Evolutionary conservation across 2,888 invertebrate genomes (phyloP).

Genomic region (Furcula furcula): DNA sequence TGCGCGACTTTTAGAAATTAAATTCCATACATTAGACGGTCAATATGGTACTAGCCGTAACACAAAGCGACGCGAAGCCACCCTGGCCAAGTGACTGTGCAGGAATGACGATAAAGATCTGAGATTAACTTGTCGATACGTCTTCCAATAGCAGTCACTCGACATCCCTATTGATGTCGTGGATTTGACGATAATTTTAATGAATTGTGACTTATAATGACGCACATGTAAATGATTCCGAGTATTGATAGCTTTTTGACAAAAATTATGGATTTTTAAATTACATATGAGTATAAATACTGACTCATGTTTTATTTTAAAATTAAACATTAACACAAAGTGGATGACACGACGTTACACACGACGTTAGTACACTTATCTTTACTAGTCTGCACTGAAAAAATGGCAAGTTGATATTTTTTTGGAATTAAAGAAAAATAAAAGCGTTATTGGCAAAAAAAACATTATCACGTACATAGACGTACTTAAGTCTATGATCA

Average conservation of each 20-base stretch:
- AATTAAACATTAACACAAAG: too few relatives aligned
- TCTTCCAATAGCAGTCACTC: constrained; percentile 69
- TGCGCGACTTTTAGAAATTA: constrained; percentile 66
- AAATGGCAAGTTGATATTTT: too few relatives aligned
- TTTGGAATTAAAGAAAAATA: too few relatives aligned
- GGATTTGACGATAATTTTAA: constrained; percentile 76
- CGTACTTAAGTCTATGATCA: too few relatives aligned
- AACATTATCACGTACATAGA: too few relatives aligned
- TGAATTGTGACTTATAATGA: constrained; percentile 79
- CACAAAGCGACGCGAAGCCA: constrained; percentile 77
- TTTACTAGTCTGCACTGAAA: too few relatives aligned
- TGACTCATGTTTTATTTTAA: too few relatives aligned
- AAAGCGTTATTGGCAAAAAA: too few relatives aligned
- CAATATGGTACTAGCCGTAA: constrained; percentile 74
- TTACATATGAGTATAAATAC: too few relatives aligned
- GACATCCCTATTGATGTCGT: constrained; percentile 77
- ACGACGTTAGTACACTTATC: too few relatives aligned
- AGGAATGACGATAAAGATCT: constrained; percentile 76
- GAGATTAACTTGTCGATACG: constrained; percentile 73
- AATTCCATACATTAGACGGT: constrained; percentile 77
- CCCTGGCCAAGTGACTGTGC: constrained; percentile 79
- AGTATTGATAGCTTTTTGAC: constrained; percentile 38
- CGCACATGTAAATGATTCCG: constrained; percentile 64
- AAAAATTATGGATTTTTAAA: too few relatives aligned
- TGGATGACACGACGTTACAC: too few relatives aligned